Evolutionary conservation across 1,140 invertebrate species (phyloP).

Genomic region (Bombus ignitus): DNA sequence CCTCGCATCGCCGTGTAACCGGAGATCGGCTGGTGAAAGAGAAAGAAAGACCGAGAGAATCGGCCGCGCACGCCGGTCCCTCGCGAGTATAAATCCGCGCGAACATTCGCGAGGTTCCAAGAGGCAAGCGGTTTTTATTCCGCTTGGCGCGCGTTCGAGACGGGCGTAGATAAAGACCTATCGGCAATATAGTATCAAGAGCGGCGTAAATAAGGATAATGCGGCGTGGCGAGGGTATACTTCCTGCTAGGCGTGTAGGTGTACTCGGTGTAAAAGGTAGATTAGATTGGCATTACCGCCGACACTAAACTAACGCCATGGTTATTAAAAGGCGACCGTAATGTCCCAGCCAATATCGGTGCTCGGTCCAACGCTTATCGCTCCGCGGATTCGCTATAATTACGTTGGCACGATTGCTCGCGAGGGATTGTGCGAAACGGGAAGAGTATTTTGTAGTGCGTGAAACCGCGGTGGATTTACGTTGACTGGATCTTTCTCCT

Average conservation of each 20-base stretch:
- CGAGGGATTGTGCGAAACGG: not conserved
- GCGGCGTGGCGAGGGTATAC: constrained; percentile 52
- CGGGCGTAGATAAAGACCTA: constrained; percentile 63
- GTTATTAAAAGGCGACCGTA: constrained; percentile 42
- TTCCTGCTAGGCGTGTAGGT: constrained; percentile 59
- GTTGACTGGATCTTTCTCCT: too few species aligned
- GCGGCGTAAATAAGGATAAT: constrained; percentile 67
- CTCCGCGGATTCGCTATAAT: constrained; percentile 4
- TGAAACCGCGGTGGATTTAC: not conserved
- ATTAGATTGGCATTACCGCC: constrained; percentile 64
- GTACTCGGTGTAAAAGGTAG: constrained; percentile 52
- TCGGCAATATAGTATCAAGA: constrained; percentile 65
- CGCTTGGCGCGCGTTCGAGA: not conserved
- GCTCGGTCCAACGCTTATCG: constrained; percentile 16
- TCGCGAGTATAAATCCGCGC: constrained; percentile 46
- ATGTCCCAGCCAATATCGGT: constrained; percentile 42
- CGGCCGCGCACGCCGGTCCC: constrained; percentile 31
- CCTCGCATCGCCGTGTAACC: constrained; percentile 64
- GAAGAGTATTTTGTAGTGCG: not conserved
- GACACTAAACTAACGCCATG: constrained; percentile 29
- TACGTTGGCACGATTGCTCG: not conserved
- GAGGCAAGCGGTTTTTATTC: constrained; percentile 42
- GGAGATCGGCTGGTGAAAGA: constrained; percentile 55
- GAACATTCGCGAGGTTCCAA: not conserved
- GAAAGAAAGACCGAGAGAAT: constrained; percentile 48